These are phyloP conservation scores for Ibidorhyncha struthersii DNA, from an alignment of 2,113 vertebrate genomes.

Conservation along the genomic window DNA sequence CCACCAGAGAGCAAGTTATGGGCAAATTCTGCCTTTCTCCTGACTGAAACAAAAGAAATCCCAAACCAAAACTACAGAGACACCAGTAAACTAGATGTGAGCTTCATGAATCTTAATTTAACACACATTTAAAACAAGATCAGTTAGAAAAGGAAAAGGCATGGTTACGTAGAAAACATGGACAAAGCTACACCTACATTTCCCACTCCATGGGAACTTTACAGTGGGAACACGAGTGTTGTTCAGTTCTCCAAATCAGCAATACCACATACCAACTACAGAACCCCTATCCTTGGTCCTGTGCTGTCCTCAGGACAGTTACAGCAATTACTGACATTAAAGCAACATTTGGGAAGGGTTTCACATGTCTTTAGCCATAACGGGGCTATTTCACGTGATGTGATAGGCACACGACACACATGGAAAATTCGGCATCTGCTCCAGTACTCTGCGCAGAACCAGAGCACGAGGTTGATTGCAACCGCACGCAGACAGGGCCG, in stretches of 20 bases:
- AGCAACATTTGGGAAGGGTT: background rate
- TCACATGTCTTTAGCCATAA: background rate
- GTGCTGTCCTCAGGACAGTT: background rate
- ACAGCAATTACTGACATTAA: background rate
- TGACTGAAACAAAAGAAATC: background rate
- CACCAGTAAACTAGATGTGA: background rate
- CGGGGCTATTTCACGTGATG: background rate
- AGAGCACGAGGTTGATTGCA: background rate
- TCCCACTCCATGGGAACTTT: background rate
- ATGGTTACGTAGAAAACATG: background rate
- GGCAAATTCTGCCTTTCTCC: background rate
- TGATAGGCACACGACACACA: background rate
- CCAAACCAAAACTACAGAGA: background rate
- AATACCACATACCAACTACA: background rate
- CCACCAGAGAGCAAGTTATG: background rate
- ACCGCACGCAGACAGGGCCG: background rate
- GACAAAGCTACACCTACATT: background rate
- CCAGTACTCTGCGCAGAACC: background rate
- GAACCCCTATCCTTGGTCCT: background rate
- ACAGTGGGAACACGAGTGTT: background rate
- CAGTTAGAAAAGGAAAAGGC: background rate
- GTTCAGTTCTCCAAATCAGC: background rate
- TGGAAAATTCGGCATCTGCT: background rate
- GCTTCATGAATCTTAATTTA: background rate
- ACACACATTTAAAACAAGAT: background rate